Evolutionary conservation across 2,888 invertebrate genomes (phyloP).

Genomic region (Thalpophila matura): DNA sequence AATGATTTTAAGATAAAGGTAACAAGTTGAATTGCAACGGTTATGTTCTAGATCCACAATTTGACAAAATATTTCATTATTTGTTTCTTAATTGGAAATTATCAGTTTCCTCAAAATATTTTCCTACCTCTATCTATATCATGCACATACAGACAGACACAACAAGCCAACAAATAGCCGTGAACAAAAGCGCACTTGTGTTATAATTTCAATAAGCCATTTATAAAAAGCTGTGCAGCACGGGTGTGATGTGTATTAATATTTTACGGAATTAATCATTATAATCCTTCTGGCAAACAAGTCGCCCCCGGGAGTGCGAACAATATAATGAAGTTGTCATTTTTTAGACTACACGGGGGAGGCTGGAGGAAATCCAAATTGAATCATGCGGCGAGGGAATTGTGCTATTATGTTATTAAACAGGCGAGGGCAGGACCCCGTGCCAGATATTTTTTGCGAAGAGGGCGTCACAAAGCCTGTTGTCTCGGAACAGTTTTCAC

Average conservation of each 20-base stretch:
- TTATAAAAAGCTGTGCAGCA: constrained; percentile 80
- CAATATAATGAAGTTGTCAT: constrained; percentile 91
- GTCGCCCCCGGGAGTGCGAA: constrained; percentile 87
- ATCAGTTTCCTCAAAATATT: neutral
- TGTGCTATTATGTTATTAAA: constrained; percentile 93
- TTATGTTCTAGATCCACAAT: neutral
- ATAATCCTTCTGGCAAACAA: constrained; percentile 90
- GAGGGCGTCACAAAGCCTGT: constrained; percentile 88
- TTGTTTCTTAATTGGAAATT: neutral
- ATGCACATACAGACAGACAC: neutral
- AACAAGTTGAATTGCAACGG: no score
- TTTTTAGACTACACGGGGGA: constrained; percentile 89
- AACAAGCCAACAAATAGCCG: constrained; percentile 70
- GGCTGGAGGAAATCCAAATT: constrained; percentile 92
- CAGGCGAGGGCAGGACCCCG: constrained; percentile 91
- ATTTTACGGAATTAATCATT: constrained; percentile 91
- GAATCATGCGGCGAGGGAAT: constrained; percentile 93
- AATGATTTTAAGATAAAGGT: constrained; percentile 7
- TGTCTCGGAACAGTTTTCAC: constrained; percentile 86
- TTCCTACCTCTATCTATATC: neutral
- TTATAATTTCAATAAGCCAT: constrained; percentile 81
- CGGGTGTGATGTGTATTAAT: constrained; percentile 89
- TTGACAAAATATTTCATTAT: neutral
- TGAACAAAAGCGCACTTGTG: constrained; percentile 83
- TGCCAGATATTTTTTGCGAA: constrained; percentile 83